Conservation (phyloP, 2,888 invertebrate species). For the Dromius quadrimaculatus region DNA sequence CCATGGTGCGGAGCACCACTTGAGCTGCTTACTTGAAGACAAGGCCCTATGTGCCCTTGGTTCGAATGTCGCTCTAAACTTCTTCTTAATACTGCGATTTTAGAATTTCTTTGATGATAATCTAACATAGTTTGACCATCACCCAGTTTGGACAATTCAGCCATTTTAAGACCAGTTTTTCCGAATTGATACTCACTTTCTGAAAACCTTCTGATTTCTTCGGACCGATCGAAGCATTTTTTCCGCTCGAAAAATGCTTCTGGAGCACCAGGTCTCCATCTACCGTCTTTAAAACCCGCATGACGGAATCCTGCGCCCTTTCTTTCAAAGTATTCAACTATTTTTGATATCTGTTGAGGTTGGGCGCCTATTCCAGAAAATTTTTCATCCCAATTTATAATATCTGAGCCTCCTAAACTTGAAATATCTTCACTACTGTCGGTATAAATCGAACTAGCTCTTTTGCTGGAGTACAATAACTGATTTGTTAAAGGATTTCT, state of each 20-base stretch:
- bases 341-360: conserved; percentile 81
- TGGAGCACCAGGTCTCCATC: conserved; percentile 63
- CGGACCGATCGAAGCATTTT: conserved; percentile 33
- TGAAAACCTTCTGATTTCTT: conserved; percentile 58
- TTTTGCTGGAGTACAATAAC: conserved; percentile 72
- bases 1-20: conserved; percentile 61
- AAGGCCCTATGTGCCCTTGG: conserved; percentile 58
- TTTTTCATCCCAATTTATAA: conserved; percentile 77
- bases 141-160: conserved; percentile 54
- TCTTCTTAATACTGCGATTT: conserved; percentile 60
- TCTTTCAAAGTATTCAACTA: conserved; percentile 90
- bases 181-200: conserved; percentile 61
- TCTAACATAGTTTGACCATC: conserved; percentile 49
- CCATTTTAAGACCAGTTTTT: conserved; percentile 56
- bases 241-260: conserved; percentile 58
- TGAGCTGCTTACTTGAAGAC: conserved; percentile 62
- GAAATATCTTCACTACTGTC: conserved; percentile 90
- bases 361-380: conserved; percentile 67
- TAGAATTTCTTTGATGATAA: conserved; percentile 56
- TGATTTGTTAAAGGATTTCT: conserved; percentile 67
- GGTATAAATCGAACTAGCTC: conserved; percentile 86
- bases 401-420: conserved; percentile 83
- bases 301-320: conserved; percentile 75
- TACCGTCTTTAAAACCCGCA: conserved; percentile 65
- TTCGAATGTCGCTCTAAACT: conserved; percentile 57